Evolutionary conservation across 2,888 invertebrate species (phyloP), one percentile per base, ranked within the genome.

Genomic region (Cordylochernes scorpioides): DNA sequence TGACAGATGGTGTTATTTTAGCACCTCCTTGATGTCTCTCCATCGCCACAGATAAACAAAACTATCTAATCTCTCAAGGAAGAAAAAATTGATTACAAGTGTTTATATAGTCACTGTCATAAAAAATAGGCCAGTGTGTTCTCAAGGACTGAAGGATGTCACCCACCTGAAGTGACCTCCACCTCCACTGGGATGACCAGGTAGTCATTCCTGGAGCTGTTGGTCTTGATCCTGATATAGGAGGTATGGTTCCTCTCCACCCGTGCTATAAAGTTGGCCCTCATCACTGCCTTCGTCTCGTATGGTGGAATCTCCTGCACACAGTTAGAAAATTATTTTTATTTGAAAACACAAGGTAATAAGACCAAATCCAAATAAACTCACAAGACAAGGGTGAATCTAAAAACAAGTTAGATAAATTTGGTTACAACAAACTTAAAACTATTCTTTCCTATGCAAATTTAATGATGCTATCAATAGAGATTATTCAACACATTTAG

Each of bases 151-250:
- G n/a, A n/a, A n/a, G n/a, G n/a, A n/a, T n/a, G n/a, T n/a, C n/a
- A n/a, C n/a, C n/a, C n/a, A 55, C 55, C 48, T 45, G 54, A 60
- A 15, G 65, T 53, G 31, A 78, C 73, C 58, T 77, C 73, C 30
- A 80, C 68, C 57, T 78, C 78, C 26, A 80, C 63, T 17, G 78
- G 77, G 39, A 80, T 64, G 38, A 80, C 67, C 39, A 80, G 60
- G 40, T 67, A 58, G 48, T 69, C 65, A 38, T 46, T 45, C 26
- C 42, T 59, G 39, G 62, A 64, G 45, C 61, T 61, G 47, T 67
- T 68, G 37, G 71, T 63, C 56, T 66, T 67, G 46, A 73, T 69
- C 46, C 71, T 68, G 47, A 80, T 68, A 47, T 72, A 80, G 18
- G 75, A 71, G 32, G 77, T 75, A 51, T 77, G 69, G 54, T 78